Percentiles rank a stretch among this genome's conserved stretches.
These are phyloP conservation scores for Arremon aurantiirostris DNA, from an alignment of 2,797 vertebrate species.

Conservation along the genomic window DNA sequence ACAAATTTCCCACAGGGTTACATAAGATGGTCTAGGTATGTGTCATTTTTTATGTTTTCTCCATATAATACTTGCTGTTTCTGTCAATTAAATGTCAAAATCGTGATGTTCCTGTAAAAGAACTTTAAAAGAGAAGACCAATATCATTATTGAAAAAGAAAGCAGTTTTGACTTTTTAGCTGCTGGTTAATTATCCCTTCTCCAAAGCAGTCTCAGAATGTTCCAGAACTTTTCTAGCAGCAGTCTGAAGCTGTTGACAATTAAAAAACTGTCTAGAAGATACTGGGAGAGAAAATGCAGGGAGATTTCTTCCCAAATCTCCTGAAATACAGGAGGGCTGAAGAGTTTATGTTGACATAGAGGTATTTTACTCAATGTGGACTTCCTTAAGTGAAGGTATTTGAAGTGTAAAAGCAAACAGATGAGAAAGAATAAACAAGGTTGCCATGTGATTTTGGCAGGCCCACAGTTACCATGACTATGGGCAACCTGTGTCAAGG, in stretches of 20 bases:
- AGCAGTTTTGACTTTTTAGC: not conserved
- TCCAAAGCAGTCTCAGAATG: not conserved
- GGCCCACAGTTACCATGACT: not conserved
- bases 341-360: not conserved
- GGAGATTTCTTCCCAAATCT: not conserved
- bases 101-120: not conserved
- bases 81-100: conserved; percentile 1
- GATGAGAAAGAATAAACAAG: not conserved
- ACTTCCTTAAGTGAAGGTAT: not conserved
- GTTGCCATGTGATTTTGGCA: not conserved
- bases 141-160: not conserved
- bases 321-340: not conserved
- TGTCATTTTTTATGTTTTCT: not conserved
- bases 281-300: not conserved
- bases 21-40: not conserved
- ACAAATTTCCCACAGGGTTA: not conserved
- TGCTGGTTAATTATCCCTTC: not conserved
- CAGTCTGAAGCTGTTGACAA: not conserved
- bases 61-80: not conserved
- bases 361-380: not conserved
- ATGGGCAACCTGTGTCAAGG: not conserved
- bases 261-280: not conserved
- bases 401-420: not conserved
- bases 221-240: not conserved
- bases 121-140: not conserved